Evolutionary conservation across 1,140 invertebrate genomes (phyloP).

Genomic region (Eumeta japonica): DNA sequence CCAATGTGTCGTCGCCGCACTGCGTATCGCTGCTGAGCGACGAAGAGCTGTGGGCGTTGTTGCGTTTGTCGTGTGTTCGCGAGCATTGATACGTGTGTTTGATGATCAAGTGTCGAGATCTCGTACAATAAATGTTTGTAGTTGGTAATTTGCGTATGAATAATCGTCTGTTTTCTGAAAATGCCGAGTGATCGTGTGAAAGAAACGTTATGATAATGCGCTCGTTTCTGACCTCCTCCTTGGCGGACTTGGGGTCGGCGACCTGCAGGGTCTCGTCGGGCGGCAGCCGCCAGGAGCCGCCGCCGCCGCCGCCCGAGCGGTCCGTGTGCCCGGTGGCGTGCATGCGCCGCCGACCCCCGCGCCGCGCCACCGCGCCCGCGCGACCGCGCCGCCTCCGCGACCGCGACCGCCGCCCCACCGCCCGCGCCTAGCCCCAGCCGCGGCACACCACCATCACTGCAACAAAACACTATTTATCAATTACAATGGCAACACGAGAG

Average conservation of each 20-base stretch:
- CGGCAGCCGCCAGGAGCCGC: slow-evolving; percentile 77
- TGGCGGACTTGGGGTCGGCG: slow-evolving; percentile 74
- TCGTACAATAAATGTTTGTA: background rate
- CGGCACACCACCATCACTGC: too few relatives aligned
- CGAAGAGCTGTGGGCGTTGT: background rate
- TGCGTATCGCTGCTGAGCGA: too few relatives aligned
- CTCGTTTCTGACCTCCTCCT: slow-evolving; percentile 65
- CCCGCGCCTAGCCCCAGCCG: too few relatives aligned
- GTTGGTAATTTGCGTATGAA: background rate
- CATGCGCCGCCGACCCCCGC: slow-evolving; percentile 60
- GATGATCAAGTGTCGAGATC: background rate
- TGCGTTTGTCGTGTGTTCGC: too few relatives aligned
- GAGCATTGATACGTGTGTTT: background rate
- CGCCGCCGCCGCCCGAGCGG: slow-evolving; percentile 62
- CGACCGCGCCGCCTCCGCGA: slow-evolving; percentile 22
- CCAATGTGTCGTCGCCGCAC: too few relatives aligned
- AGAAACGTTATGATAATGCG: too few relatives aligned
- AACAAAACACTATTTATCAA: too few relatives aligned
- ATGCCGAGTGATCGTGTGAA: too few relatives aligned
- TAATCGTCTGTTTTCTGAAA: too few relatives aligned
- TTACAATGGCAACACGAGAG: too few relatives aligned
- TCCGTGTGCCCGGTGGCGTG: slow-evolving; percentile 81
- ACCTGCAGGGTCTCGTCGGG: slow-evolving; percentile 86
- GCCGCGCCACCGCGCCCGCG: slow-evolving; percentile 38
- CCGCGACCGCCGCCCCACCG: slow-evolving; percentile 16